Evolutionary conservation across 2,888 invertebrate genomes (phyloP).

Genomic region (Orthosia cruda): DNA sequence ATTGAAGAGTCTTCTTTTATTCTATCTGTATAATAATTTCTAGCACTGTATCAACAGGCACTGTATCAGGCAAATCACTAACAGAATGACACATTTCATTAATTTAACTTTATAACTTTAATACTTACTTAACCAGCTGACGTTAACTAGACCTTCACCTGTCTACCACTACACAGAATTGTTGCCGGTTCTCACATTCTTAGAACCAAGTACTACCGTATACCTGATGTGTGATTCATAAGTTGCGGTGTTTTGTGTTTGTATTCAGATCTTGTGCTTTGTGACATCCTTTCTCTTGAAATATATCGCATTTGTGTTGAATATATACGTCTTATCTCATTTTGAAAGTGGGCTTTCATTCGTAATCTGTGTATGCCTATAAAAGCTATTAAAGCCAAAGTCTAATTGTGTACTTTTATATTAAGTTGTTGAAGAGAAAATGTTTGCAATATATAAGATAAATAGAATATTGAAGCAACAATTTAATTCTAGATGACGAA

Average conservation of each 20-base stretch:
- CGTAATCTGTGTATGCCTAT: background rate
- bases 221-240: constrained; percentile 60
- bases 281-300: constrained; percentile 68
- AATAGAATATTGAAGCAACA: background rate
- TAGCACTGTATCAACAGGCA: too few relatives aligned
- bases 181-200: constrained; percentile 58
- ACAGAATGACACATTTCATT: background rate
- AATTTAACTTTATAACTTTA: background rate
- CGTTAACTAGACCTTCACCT: constrained; percentile 45
- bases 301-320: constrained; percentile 48
- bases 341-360: constrained; percentile 35
- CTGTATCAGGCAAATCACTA: background rate
- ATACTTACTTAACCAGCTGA: constrained; percentile 38
- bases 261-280: constrained; percentile 53
- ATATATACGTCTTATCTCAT: constrained; percentile 27
- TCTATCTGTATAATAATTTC: too few relatives aligned
- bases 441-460: background rate
- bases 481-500: background rate
- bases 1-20: background rate
- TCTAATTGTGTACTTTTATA: background rate
- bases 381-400: background rate
- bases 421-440: background rate
- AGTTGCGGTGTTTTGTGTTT: constrained; percentile 62
- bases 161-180: constrained; percentile 20
- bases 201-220: constrained; percentile 53